Evolutionary conservation across 2,797 vertebrate genomes (phyloP).

Genomic region (Pipistrellus pygmaeus): DNA sequence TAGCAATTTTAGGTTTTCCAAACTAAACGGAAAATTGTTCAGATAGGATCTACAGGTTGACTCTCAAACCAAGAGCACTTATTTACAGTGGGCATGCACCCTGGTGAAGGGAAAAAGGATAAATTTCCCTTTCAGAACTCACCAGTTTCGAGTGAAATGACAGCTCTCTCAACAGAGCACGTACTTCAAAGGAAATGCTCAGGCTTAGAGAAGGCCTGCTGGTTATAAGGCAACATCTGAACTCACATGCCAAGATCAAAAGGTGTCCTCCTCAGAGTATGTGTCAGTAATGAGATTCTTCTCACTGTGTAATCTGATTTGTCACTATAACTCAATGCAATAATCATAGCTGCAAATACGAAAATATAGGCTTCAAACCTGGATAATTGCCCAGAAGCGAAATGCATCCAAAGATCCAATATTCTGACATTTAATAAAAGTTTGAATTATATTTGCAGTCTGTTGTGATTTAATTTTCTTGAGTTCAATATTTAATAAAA

Average conservation of each 20-base stretch:
- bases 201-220: not conserved
- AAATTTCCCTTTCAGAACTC: slow-evolving; percentile 15
- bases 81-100: not conserved
- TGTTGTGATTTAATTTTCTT: slow-evolving; percentile 79
- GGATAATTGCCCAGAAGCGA: slow-evolving; percentile 81
- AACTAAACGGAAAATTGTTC: slow-evolving; percentile 67
- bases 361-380: slow-evolving; percentile 71
- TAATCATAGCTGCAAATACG: slow-evolving; percentile 66
- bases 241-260: slow-evolving; percentile 60
- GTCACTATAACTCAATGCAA: slow-evolving; percentile 63
- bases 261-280: slow-evolving; percentile 39
- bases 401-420: slow-evolving; percentile 73
- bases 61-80: slow-evolving; percentile 42
- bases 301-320: slow-evolving; percentile 65
- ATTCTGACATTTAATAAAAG: slow-evolving; percentile 84
- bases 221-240: slow-evolving; percentile 9
- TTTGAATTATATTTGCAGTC: slow-evolving; percentile 79
- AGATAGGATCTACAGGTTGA: slow-evolving; percentile 14
- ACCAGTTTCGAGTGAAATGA: not conserved
- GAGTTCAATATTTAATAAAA: slow-evolving; percentile 80
- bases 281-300: slow-evolving; percentile 70
- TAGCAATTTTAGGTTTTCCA: slow-evolving; percentile 58
- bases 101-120: slow-evolving; percentile 55
- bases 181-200: slow-evolving; percentile 3
- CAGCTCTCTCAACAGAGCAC: not conserved